Base-by-base conservation (phyloP, 2,113 vertebrate genomes). In the Gobius niger region DNA sequence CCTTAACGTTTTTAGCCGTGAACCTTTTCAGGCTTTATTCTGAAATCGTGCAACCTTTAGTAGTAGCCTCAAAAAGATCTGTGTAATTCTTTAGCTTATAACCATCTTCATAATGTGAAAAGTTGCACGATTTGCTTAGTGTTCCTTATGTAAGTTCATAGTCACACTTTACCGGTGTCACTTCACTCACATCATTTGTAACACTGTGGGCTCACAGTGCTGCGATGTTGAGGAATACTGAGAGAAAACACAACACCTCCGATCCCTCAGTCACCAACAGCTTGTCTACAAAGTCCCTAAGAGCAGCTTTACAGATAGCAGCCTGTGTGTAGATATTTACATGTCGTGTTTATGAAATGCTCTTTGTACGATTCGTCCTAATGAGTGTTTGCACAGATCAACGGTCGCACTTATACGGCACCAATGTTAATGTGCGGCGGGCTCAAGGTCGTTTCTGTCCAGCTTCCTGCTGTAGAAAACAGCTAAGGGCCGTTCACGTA, bases 301-400 rank as follows among this genome's bases (percentile, higher is more conserved):
- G 70, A 70, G 70, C 42, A 44, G 44, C 67, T 34, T 34, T 34
- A 47, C 53, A 63, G 64, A 24, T 19, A 47, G 75, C 59, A 73
- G 75, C 81, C 75, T 77, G 57, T 82, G 57, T 47, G 70, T 53
- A 68, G 42, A 6, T 5, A 10, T 40, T 51, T 24, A 14, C 66
- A 70, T 54, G 64, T 63, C 49, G 64, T 5, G 68, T 65, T 50
- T 68, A 47, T 70, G 70, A 83, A 80, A 61, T 68, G 24, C 59
- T 63, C 67, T 75, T 77, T 78, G 65, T 82, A 24, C 34, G 47
- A 41, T 16, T 44, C 6, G 52, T 46, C 49, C 69, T 68, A 66
- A 83, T 80, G 76, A 83, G 78, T 65, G 16, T 13, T 52, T 70
- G 71, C 52, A 67, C 68, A 68, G 67, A 64, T 68, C 60, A 63